These are phyloP conservation scores for Ploceus nigricollis DNA, from an alignment of 2,113 vertebrate species.

Conservation along the genomic window DNA sequence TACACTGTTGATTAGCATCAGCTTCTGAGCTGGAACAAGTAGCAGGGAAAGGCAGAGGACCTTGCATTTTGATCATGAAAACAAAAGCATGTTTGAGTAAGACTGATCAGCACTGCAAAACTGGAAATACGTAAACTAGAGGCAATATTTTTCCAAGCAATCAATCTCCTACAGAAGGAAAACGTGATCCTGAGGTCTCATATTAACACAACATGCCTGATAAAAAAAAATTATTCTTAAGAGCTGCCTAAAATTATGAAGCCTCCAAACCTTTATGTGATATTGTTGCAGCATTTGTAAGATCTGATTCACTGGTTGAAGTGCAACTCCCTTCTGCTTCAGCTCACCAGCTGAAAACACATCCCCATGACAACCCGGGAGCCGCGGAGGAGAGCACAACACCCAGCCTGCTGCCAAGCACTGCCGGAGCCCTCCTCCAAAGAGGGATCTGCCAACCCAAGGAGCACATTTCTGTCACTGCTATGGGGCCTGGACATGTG, in stretches of 20 bases:
- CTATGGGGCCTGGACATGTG: neutral
- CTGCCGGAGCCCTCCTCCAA: neutral
- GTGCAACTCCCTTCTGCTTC: constrained; percentile 7
- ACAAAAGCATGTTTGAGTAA: neutral
- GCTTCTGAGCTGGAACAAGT: neutral
- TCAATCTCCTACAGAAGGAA: neutral
- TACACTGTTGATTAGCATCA: neutral
- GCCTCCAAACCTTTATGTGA: neutral
- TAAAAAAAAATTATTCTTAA: neutral
- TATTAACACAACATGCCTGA: neutral
- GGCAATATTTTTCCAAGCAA: neutral
- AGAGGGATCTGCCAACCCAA: neutral
- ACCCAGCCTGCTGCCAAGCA: neutral
- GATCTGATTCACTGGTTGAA: constrained; percentile 1
- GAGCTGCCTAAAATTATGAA: neutral
- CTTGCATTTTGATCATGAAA: neutral
- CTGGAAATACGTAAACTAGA: neutral
- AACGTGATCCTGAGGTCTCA: neutral
- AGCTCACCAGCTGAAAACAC: constrained; percentile 19
- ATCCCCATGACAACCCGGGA: constrained; percentile 26
- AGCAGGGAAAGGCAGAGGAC: neutral
- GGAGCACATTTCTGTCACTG: neutral
- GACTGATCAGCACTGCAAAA: neutral
- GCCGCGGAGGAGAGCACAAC: neutral
- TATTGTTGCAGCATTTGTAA: neutral